Base-by-base conservation (phyloP, 2,797 vertebrate genomes). In the Malurus splendens region DNA sequence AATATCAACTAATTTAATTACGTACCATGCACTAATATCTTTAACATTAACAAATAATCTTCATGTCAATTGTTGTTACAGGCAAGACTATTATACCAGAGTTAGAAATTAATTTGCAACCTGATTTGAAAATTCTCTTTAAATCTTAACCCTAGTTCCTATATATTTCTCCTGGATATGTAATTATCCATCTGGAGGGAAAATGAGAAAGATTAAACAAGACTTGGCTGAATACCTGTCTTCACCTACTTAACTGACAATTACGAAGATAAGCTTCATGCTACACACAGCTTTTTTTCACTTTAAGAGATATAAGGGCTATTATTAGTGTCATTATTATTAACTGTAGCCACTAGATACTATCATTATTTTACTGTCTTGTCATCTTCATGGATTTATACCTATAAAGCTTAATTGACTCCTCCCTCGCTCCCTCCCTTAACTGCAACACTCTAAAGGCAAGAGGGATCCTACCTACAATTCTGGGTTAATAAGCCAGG, bases 401-500 rank as follows among this genome's bases (percentile, higher is more conserved):
- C 56, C 33, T 86, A 82, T 70, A 75, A 87, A 87, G 19, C 30
- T 72, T 85, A 72, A 92, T 71, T 89, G 66, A 89, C 65, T 78
- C 27, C 25, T 90, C 50, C 18, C 22, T 84, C 50, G 16, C 22
- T 84, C 39, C 12, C 22, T 55, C 38, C 45, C 18, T 73, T 55
- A 90, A 41, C 60, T 55, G 30, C 32, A 83, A n/a, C 15, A 23
- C 10, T 74, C 18, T 68, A 74, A 86, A 87, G 45, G 57, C 33
- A 92, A 39, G 38, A 56, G 22, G 2, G 3, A 84, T 8, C 25
- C 18, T 66, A 77, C 81, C 13, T 65, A 68, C 32, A 68, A 72
- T 82, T 95, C 66, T 67, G 18, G 84, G 61, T 86, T 90, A 95
- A 90, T 93, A 96, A 96, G 41, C 44, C 48, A 66, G 57, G 56